phyloP scores from a whole-genome alignment of 2,113 vertebrate species.

The Hemichromis elongatus region DNA sequence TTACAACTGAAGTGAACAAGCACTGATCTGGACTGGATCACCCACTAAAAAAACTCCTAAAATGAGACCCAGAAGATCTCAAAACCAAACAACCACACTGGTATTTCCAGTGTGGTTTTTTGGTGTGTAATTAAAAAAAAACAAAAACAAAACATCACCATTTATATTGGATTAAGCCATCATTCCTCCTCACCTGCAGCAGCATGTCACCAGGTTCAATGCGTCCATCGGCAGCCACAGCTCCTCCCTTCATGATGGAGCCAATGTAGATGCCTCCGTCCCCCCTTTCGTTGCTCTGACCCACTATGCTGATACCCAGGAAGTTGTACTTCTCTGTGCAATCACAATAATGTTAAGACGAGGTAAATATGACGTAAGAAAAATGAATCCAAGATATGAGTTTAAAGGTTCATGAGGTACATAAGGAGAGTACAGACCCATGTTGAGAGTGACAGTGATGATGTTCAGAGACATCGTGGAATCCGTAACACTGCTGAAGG shows the following conservation, averaged over 20 bases:
- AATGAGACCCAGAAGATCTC: not conserved
- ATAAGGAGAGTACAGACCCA: constrained; percentile 74
- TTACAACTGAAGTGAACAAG: not conserved
- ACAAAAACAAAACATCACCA: fast-evolving
- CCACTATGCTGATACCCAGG: constrained; percentile 89
- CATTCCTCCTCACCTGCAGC: constrained; percentile 74
- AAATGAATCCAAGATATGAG: not conserved
- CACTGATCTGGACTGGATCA: not conserved
- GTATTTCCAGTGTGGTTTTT: no score
- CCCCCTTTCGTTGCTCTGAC: constrained; percentile 87
- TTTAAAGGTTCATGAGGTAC: not conserved
- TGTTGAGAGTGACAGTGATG: constrained; percentile 89
- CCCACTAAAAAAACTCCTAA: not conserved
- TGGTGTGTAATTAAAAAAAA: not conserved
- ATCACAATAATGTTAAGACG: not conserved
- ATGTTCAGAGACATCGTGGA: constrained; percentile 92
- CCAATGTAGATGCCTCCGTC: constrained; percentile 91
- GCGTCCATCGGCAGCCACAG: constrained; percentile 85
- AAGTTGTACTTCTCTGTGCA: constrained; percentile 90
- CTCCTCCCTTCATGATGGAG: constrained; percentile 91
- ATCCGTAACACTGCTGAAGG: constrained; percentile 89
- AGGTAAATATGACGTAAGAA: not conserved
- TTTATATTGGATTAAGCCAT: not conserved
- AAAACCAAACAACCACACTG: not conserved
- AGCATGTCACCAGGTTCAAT: constrained; percentile 92